phyloP scores from a whole-genome alignment of 1,140 invertebrate species.

The Drosophila kurseongensis region DNA sequence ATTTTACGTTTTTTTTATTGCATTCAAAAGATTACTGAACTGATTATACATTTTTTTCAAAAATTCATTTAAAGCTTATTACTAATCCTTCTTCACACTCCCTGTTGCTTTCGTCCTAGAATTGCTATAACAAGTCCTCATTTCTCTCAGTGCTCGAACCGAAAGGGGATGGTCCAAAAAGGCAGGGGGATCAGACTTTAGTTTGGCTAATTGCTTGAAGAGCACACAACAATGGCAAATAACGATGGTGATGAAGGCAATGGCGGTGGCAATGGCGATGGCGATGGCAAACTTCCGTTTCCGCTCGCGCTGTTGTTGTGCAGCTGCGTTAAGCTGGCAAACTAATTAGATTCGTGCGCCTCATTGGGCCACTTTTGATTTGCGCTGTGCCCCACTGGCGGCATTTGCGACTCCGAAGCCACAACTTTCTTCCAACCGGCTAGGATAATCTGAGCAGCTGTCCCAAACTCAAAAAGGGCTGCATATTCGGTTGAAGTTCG shows the following conservation, averaged over 20 bases:
- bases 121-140: too few relatives aligned
- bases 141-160: slow-evolving; percentile 16
- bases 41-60: too few relatives aligned
- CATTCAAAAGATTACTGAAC: too few relatives aligned
- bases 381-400: slow-evolving; percentile 33
- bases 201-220: slow-evolving; percentile 76
- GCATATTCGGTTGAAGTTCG: slow-evolving; percentile 82
- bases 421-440: slow-evolving; percentile 28
- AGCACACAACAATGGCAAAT: slow-evolving; percentile 56
- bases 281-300: slow-evolving; percentile 67
- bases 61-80: too few relatives aligned
- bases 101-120: not conserved
- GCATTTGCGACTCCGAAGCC: not conserved
- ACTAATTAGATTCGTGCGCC: slow-evolving; percentile 79
- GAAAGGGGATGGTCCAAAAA: not conserved
- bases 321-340: slow-evolving; percentile 51
- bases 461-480: not conserved
- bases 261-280: slow-evolving; percentile 21
- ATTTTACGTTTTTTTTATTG: too few relatives aligned
- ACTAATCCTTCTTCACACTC: too few relatives aligned
- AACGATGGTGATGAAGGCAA: slow-evolving; percentile 32
- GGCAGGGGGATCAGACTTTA: slow-evolving; percentile 30
- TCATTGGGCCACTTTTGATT: slow-evolving; percentile 79
- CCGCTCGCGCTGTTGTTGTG: slow-evolving; percentile 32
- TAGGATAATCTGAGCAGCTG: slow-evolving; percentile 47